phyloP scores from a whole-genome alignment of 1,140 invertebrate genomes.

The Polyergus mexicanus region DNA sequence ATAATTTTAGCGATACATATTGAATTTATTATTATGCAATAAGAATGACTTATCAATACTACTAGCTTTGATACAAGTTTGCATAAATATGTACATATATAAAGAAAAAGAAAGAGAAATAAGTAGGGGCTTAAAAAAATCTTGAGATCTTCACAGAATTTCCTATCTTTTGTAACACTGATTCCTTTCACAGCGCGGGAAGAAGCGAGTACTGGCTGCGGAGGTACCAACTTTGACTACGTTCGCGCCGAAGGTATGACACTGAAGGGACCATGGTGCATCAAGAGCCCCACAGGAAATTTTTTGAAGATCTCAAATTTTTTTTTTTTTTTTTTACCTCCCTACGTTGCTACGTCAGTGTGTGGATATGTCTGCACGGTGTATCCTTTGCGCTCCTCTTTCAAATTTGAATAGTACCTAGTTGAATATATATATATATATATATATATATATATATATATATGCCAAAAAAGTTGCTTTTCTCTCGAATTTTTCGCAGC shows the following conservation, averaged over 20 bases:
- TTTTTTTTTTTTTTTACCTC: slow-evolving; percentile 47
- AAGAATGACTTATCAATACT: background rate
- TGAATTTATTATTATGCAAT: background rate
- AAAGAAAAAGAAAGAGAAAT: slow-evolving; percentile 27
- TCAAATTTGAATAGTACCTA: slow-evolving; percentile 40
- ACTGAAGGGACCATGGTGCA: slow-evolving; percentile 38
- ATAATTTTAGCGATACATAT: background rate
- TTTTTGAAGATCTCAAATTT: slow-evolving; percentile 57
- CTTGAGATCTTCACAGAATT: slow-evolving; percentile 50
- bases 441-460: background rate
- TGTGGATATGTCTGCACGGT: slow-evolving; percentile 31
- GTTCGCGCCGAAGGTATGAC: slow-evolving; percentile 57
- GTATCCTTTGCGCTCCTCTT: slow-evolving; percentile 45
- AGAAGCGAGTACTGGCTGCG: slow-evolving; percentile 54
- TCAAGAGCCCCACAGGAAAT: slow-evolving; percentile 36
- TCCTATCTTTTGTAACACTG: slow-evolving; percentile 39
- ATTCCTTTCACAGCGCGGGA: slow-evolving; percentile 60
- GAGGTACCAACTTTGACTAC: slow-evolving; percentile 52
- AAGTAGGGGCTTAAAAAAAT: slow-evolving; percentile 47
- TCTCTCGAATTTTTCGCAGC: background rate
- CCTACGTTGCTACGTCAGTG: slow-evolving; percentile 22
- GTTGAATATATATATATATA: background rate
- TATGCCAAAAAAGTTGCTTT: slow-evolving; percentile 19
- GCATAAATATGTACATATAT: background rate
- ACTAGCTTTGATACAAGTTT: background rate